Conservation (phyloP, 2,113 vertebrate species). For the Baryphthengus martii region DNA sequence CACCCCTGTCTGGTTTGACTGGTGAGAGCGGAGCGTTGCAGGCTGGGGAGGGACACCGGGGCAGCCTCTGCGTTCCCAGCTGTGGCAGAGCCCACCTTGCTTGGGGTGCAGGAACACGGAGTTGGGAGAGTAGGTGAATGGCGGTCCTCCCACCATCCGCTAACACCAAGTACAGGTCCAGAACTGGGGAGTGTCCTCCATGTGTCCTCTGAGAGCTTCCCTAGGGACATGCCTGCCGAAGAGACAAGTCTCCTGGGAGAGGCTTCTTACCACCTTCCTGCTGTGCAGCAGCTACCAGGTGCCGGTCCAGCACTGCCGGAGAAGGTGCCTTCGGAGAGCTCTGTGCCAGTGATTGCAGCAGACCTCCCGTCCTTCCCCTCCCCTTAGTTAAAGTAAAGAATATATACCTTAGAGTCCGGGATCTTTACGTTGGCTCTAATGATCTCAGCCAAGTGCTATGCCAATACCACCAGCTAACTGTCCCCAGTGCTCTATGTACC, state of each 20-base stretch:
- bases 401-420: neutral
- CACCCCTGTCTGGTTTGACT: neutral
- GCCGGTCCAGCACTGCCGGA: neutral
- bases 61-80: neutral
- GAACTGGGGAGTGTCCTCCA: neutral
- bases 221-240: neutral
- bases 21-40: neutral
- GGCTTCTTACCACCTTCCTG: neutral
- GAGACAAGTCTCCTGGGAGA: neutral
- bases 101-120: neutral
- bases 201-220: neutral
- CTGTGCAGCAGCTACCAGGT: neutral
- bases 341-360: neutral
- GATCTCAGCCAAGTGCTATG: neutral
- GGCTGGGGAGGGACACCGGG: neutral
- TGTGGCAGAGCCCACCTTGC: neutral
- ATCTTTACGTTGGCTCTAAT: neutral
- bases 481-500: conserved; percentile 65
- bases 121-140: neutral
- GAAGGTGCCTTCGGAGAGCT: neutral
- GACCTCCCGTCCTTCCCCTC: neutral
- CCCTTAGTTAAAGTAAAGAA: neutral
- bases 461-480: neutral
- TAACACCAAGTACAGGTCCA: neutral
- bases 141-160: neutral